Percentiles rank a stretch among this genome's conserved stretches.
These are phyloP conservation scores for Microtus ochrogaster DNA, from an alignment of 2,113 vertebrate genomes.

Conservation along the genomic window DNA sequence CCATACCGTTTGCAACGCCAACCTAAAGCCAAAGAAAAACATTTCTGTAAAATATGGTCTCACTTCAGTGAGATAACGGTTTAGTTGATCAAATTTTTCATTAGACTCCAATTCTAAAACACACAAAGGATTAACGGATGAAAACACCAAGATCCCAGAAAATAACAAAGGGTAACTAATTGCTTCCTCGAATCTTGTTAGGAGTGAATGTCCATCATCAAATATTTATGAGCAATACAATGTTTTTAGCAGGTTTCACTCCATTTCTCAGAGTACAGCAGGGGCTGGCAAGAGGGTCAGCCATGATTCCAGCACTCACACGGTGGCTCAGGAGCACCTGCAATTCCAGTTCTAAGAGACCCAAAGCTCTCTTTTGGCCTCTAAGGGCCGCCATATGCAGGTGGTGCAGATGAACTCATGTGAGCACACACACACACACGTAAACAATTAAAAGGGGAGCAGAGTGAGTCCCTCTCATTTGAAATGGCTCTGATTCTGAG, in stretches of 20 bases:
- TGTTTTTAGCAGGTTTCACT: too few relatives aligned
- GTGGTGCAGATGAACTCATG: background rate
- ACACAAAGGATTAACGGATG: background rate
- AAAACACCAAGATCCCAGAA: background rate
- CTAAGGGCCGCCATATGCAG: background rate
- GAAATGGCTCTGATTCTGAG: too few relatives aligned
- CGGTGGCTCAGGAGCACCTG: background rate
- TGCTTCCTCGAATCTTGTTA: background rate
- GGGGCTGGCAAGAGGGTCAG: background rate
- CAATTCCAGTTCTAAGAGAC: background rate
- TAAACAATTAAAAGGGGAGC: too few relatives aligned
- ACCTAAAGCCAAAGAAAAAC: background rate
- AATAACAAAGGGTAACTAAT: background rate
- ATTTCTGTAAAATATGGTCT: background rate
- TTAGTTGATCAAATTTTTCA: background rate
- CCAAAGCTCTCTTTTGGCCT: background rate
- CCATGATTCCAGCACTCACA: background rate
- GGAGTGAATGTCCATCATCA: background rate
- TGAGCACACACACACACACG: background rate
- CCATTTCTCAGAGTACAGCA: background rate
- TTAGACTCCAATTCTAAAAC: background rate
- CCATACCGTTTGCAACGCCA: constrained; percentile 29
- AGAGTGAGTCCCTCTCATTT: too few relatives aligned
- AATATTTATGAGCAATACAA: background rate
- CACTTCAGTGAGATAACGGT: background rate